Evolutionary conservation across 64 coral and sea anemone genomes (phyloP), one percentile per base, ranked within the genome.

Genomic region (Trachythela sp.): DNA sequence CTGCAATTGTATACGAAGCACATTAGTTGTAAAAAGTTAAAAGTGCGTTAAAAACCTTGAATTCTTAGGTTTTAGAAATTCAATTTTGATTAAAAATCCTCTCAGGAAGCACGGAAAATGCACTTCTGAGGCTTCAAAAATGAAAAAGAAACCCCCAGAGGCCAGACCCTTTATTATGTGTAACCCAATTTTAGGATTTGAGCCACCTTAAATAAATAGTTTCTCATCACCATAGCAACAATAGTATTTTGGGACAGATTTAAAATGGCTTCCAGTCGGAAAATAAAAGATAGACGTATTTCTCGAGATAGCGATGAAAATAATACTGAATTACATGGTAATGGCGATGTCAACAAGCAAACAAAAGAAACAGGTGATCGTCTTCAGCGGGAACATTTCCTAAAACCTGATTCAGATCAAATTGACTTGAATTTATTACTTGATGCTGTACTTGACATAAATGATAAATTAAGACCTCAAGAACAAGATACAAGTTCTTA

Each of bases 371-470:
- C 91, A 22, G 86, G 15, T 7, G 91, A 95, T 89, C 84, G 84
- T 27, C 85, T 95, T n/a, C 87, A 84, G 52, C 92, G 67, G 45
- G 96, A 99, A 70, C 93, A 99, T 85, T 95, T 99, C 77, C 76
- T 95, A 24, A 90, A 92, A 36, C 96, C 96, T 70, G 92, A 99
- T 72, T 95, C 96, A 26, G 96, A 99, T 89, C 93, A 99, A 83
- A 92, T 99, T 60, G 93, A 99, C 87, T 91, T 99, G 35, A 99
- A 99, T 45, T 54, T 91, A 27, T 84, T 99, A 18, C 70, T 99
- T 29, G 90, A 99, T 67, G 96, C 96, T 29, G 96, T 99, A 83
- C 91, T 99, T 30, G 96, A 99, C 77, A 99, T 99, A 83, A 99
- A 94, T 32, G 93, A 99, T 38, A 99, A 91, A 72, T 84, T 99